Base-by-base conservation (phyloP, 2,797 vertebrate species). In the Alca torda region DNA sequence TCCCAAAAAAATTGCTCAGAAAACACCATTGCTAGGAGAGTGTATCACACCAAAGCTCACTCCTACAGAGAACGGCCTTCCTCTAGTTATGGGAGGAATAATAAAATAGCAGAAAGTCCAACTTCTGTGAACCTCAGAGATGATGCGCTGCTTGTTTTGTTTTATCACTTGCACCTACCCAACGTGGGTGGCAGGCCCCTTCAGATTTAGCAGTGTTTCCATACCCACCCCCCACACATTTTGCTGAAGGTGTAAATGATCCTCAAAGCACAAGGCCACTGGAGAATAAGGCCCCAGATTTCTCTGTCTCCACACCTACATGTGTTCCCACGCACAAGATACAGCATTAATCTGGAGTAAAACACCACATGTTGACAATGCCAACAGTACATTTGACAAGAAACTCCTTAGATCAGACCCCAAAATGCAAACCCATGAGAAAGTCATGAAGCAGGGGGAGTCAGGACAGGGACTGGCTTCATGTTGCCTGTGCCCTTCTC, bases 291-390 rank as follows among this genome's bases (percentile, higher is more conserved):
- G 93, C 80, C 80, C 90, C 70, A 88, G 87, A 94, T 95, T 96
- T 97, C 94, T 95, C 87, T 74, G 90, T 95, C 95, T 94, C 70
- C 93, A 96, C 97, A 92, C 95, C 96, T 92, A 97, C 95, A 33
- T 41, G 41, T 75, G 28, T 91, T 96, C 96, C 96, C 95, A 94
- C 94, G 83, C 95, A 95, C 77, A 80, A 89, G 92, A 87, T 48
- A 86, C 39, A 88, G 86, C 89, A 86, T 91, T 93, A 89, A 95
- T 94, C 88, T 96, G 37, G 93, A 93, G 94, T 93, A 90, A 90
- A 96, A 83, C 83, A 96, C 92, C 90, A 89, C 95, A 87, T 91
- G 69, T 91, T 95, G 87, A 84, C 69, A 89, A 87, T 57, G 64
- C 59, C 83, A 68, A 65, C 67, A 82, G 85, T 82, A 79, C 60